Base-by-base conservation (phyloP, 2,888 invertebrate species). In the Notodonta ziczac region DNA sequence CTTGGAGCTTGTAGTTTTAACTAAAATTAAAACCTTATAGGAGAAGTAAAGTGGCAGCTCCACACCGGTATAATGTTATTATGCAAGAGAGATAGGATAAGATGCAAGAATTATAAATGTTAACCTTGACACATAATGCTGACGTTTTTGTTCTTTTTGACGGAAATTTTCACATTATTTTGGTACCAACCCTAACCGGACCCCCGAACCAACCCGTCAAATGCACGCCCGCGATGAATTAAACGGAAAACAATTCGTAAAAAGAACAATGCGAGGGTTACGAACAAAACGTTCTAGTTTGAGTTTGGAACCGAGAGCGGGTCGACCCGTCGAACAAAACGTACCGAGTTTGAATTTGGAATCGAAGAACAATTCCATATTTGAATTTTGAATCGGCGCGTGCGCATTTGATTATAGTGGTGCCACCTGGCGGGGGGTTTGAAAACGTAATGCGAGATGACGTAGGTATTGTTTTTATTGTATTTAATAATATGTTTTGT, bases 221-320 rank as follows among this genome's bases (percentile, higher is more conserved):
- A 76, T 65, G 72, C 76, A 76, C 76, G 76, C 77, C 60, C 63
- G 59, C 77, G 72, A 75, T 75, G 74, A 75, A 76, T 76, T 76
- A 76, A 76, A 76, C 73, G 74, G 74, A 77, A 77, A 76, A 77
- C 76, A 76, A 77, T 75, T 75, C 77, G 70, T 72, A 78, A 76
- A 76, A 78, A 76, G 76, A 76, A 76, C 76, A 76, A 78, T 76
- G 59, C 70, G 69, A 70, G 76, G 78, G 76, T 77, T 73, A 65
- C 24, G 76, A 69, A 73, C 70, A 75, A 73, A 76, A 76, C 64
- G 39, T 72, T 73, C 67, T 60, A 70, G 72, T 72, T 76, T 73
- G 76, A 70, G 73, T 77, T 72, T 74, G 67, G 74, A 61, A 67
- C 9, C n/a, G 54, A 39, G 39, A 54, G 39, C 54, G 12, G 58